Evolutionary conservation across 2,113 vertebrate genomes (phyloP), one percentile per base, ranked within the genome.

Genomic region (Dinomys branickii): DNA sequence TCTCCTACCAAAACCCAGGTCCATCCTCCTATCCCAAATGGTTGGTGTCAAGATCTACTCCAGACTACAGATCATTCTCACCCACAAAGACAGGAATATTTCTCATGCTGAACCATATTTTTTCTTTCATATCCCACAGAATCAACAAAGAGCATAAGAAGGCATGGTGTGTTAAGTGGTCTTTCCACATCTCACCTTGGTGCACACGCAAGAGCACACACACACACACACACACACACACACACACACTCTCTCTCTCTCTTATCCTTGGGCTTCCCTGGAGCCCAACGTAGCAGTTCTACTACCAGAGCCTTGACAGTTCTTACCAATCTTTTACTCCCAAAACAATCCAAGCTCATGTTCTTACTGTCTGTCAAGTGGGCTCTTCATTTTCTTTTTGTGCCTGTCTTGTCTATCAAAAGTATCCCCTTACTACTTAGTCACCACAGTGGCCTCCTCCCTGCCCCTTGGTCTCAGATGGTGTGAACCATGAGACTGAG

Each of bases 361-460:
- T 35, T 38, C 85, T 88, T 33, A 4, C 10, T 75, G 38, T 44
- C 59, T 91, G 33, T 73, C 41, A n/a, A n/a, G 24, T 4, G 47
- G 20, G 85, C 14, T 54, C 41, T 26, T 67, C 63, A 22, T 58
- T 41, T 65, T 8, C 41, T 81, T 17, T 85, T 47, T 44, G 33
- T n/a, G 41, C 20, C 63, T 41, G 14, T 52, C 63, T 75, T 35
- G 38, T 58, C 61, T 73, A 69, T 91, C 56, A 75, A n/a, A 26
- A 7, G n/a, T 19, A 38, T 59, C n/a, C 28, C 56, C 5, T 88
- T 44, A 71, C 26, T 47, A 47, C 7, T 78, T 24, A 71, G 84
- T 69, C 67, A 10, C 69, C 3, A 44, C 5, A 17, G 26, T 0
- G 0, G n/a, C 19, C 63, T 54, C 9, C 75, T 61, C 0, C 50